phyloP scores from a whole-genome alignment of 2,888 invertebrate species.

The Boloria selene region DNA sequence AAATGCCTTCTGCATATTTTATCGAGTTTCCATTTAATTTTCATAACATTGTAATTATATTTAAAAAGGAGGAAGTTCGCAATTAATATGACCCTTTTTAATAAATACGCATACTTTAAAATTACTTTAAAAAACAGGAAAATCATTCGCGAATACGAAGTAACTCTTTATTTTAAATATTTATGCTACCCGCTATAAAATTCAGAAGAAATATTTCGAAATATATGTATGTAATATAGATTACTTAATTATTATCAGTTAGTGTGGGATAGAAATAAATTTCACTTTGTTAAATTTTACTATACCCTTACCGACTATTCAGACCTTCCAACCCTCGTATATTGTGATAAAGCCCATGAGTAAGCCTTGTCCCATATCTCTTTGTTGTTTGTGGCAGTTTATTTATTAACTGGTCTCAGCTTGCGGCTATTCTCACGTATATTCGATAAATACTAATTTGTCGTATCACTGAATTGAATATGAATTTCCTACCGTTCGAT shows the following conservation, averaged over 20 bases:
- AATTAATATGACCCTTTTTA: no score
- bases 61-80: no score
- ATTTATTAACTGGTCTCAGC: constrained; percentile 40
- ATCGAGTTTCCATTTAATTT: no score
- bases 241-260: constrained; percentile 38
- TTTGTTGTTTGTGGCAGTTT: constrained; percentile 40
- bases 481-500: constrained; percentile 1
- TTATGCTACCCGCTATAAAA: neutral
- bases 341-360: constrained; percentile 41
- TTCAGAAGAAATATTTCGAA: constrained; percentile 5
- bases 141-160: no score
- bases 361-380: constrained; percentile 39
- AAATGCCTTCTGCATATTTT: no score
- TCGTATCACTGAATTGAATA: neutral
- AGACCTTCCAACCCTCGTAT: constrained; percentile 39
- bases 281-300: constrained; percentile 43
- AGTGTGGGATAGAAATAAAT: constrained; percentile 37
- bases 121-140: no score
- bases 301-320: constrained; percentile 39
- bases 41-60: no score
- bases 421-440: constrained; percentile 33
- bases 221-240: constrained; percentile 12
- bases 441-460: constrained; percentile 37
- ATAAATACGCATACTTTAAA: no score
- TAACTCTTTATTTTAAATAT: neutral